Evolutionary conservation across 2,797 vertebrate genomes (phyloP), one percentile per base, ranked within the genome.

Genomic region (Karalla daura): DNA sequence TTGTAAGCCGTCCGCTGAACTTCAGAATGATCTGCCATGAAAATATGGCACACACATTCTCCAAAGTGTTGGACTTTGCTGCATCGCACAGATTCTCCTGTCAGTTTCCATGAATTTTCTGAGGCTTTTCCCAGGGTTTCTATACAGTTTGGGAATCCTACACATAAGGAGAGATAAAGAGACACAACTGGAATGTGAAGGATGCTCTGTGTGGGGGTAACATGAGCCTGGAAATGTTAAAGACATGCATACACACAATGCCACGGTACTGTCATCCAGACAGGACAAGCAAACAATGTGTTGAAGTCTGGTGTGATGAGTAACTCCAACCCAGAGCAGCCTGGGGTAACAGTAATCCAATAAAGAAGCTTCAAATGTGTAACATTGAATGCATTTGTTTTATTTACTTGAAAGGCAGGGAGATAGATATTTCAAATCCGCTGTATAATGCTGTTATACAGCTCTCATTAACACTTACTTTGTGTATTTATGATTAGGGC

Each of bases 1-100:
- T 79, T 75, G 63, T 70, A 50, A 79, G 79, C 63, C 74, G 63
- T 82, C 77, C 61, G 45, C 65, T 62, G 78, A 52, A 76, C 64
- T 79, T 82, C 66, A 81, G 36, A 69, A 76, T 82, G 80, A 88
- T 83, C 69, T 79, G 63, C 70, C 80, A 56, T 78, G 80, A 85
- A 89, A 86, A 86, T 78, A 69, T 50, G 59, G 30, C 32, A 20
- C 24, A 14, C 45, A 49, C 61, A 62, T 74, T 82, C 73, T 76
- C 66, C 41, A 37, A 20, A 71, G 60, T 49, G 55, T 52, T 58
- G 63, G 63, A 74, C 43, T 15, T 30, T 53, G n/a, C 36, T 63
- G 70, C 75, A 52, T 63, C 71, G 35, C 13, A 17, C 18, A 55
- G 47, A 83, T 80, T 78, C 45, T 62, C 47, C 49, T 52, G 63